A percentile compares a stretch with the other conserved stretches of the same genome.
phyloP scores from a whole-genome alignment of 2,113 vertebrate genomes.

The Gnathonemus longibarbis region DNA sequence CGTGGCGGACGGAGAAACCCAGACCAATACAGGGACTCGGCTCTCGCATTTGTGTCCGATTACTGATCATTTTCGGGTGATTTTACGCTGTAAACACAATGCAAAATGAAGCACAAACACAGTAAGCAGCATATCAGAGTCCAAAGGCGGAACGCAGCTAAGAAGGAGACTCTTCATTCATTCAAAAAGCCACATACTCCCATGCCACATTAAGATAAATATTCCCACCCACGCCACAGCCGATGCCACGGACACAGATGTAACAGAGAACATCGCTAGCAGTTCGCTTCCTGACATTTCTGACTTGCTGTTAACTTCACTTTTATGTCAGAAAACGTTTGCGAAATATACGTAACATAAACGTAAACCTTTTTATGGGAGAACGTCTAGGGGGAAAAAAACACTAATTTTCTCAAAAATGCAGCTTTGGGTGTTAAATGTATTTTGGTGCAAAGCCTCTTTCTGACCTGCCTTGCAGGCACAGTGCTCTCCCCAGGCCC shows the following conservation, averaged over 20 bases:
- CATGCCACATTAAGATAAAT: neutral
- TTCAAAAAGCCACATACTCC: neutral
- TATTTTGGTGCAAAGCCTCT: neutral
- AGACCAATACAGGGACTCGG: neutral
- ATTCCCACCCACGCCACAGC: neutral
- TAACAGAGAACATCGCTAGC: neutral
- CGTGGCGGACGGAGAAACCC: neutral
- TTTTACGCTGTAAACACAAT: neutral
- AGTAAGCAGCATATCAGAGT: neutral
- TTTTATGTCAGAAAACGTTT: neutral
- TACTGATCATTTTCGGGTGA: neutral
- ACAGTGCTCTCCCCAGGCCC: neutral
- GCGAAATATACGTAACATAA: neutral
- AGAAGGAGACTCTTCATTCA: neutral
- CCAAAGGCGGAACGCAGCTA: neutral
- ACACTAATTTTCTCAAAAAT: neutral
- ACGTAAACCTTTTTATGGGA: neutral
- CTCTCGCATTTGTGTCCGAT: neutral
- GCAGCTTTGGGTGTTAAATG: neutral
- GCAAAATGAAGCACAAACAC: neutral
- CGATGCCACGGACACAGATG: neutral
- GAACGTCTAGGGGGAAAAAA: neutral
- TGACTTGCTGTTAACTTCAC: neutral
- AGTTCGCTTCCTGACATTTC: neutral
- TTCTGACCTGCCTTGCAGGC: neutral